Percentiles rank a stretch among this genome's conserved stretches.
Conservation (phyloP, 2,113 vertebrate species). For the Alouatta palliata region DNA sequence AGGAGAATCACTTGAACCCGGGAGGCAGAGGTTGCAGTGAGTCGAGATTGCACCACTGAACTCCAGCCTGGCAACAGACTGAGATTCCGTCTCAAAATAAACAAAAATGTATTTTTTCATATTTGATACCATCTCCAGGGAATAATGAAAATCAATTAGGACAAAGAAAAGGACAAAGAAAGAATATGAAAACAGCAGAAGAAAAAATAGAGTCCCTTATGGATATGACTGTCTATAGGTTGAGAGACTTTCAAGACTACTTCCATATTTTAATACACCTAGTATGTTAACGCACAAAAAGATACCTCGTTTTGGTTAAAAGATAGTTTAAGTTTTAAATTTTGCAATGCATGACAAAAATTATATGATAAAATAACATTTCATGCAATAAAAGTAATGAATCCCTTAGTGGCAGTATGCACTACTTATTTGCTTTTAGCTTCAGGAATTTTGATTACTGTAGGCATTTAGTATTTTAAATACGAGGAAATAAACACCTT, state of each 20-base stretch:
- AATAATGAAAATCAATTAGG: background rate
- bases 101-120: background rate
- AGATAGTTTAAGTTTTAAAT: background rate
- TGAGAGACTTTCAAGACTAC: background rate
- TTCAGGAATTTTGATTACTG: background rate
- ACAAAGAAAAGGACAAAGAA: background rate
- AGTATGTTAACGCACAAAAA: background rate
- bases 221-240: background rate
- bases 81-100: no score
- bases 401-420: background rate
- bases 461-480: background rate
- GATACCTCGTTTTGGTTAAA: background rate
- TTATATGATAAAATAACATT: background rate
- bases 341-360: background rate
- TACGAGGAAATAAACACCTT: background rate
- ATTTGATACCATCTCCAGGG: background rate
- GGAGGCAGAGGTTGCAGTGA: no score
- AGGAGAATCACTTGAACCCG: no score
- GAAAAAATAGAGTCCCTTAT: background rate
- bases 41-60: no score
- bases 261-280: background rate
- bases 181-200: background rate
- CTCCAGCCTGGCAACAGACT: no score
- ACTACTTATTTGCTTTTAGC: background rate
- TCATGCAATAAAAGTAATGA: background rate